phyloP scores from a whole-genome alignment of 2,797 vertebrate species.

The Melanotaenia nigrans region DNA sequence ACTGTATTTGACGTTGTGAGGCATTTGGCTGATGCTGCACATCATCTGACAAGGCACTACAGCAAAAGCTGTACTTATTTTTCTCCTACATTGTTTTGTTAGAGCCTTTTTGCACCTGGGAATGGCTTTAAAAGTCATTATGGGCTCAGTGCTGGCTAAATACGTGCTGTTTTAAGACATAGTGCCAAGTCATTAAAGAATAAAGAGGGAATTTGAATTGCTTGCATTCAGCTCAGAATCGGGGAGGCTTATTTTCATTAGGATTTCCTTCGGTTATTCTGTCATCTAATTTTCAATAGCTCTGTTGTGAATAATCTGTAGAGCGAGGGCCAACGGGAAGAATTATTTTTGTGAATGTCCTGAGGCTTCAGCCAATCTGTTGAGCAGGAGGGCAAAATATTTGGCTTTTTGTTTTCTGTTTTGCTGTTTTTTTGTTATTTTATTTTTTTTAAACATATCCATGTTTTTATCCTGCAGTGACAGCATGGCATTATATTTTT shows the following conservation, averaged over 20 bases:
- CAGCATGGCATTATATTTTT: conserved; percentile 25
- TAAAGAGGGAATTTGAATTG: not conserved
- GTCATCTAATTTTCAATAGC: conserved; percentile 23
- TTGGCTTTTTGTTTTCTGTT: too few relatives aligned
- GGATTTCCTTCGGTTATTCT: too few relatives aligned
- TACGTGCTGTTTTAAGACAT: not conserved
- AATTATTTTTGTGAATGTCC: conserved; percentile 37
- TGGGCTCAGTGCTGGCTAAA: conserved; percentile 5
- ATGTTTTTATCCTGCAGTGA: conserved; percentile 34
- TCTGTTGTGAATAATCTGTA: conserved; percentile 45
- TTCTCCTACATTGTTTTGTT: not conserved
- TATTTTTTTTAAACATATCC: not conserved
- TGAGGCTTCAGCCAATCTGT: conserved; percentile 51
- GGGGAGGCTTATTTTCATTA: not conserved
- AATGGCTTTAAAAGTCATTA: conserved; percentile 7
- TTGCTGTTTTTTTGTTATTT: too few relatives aligned
- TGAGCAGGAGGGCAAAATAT: conserved; percentile 5
- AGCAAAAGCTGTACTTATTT: conserved; percentile 4
- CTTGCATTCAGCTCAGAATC: not conserved
- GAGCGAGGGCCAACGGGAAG: conserved; percentile 14
- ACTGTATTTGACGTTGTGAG: not conserved
- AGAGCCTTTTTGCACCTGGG: not conserved
- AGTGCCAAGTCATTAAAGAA: not conserved
- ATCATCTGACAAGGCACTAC: not conserved
- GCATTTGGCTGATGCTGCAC: not conserved